phyloP scores from a whole-genome alignment of 2,113 vertebrate genomes.

The Gnathonemus longibarbis region DNA sequence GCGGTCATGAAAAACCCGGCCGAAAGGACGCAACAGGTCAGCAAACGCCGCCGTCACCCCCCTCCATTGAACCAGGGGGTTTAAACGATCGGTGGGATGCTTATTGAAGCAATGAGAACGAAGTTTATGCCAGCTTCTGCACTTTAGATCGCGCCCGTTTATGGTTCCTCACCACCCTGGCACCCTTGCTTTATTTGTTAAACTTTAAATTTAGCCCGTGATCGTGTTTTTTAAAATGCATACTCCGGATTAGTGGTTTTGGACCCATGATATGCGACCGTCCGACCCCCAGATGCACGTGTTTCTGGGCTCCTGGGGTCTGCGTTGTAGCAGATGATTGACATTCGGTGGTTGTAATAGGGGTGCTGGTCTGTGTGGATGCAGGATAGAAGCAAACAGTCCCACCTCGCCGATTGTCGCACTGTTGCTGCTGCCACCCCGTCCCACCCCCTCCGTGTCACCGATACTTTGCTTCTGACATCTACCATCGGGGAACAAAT shows the following conservation, averaged over 20 bases:
- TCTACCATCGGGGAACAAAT: neutral
- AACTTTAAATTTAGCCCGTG: neutral
- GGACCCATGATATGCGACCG: neutral
- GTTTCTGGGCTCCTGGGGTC: neutral
- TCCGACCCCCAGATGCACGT: neutral
- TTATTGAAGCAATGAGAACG: neutral
- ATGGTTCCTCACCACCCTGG: neutral
- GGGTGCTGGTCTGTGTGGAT: neutral
- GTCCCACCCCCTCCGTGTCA: neutral
- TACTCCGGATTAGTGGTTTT: neutral
- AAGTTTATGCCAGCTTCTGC: neutral
- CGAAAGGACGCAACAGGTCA: slow-evolving; percentile 69
- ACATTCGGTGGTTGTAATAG: neutral
- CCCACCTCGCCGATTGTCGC: neutral
- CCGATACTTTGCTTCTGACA: neutral
- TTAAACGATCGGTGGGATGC: neutral
- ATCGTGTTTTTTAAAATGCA: neutral
- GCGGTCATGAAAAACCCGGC: slow-evolving; percentile 76
- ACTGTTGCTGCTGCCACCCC: neutral
- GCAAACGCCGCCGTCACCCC: neutral
- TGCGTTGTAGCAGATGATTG: neutral
- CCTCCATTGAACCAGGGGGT: neutral
- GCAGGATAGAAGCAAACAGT: neutral
- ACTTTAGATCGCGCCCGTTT: neutral
- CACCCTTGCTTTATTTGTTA: neutral